These are phyloP conservation scores for human (Homo sapiens) DNA, from an alignment of 2,113 vertebrate genomes.

Conservation along the genomic window DNA sequence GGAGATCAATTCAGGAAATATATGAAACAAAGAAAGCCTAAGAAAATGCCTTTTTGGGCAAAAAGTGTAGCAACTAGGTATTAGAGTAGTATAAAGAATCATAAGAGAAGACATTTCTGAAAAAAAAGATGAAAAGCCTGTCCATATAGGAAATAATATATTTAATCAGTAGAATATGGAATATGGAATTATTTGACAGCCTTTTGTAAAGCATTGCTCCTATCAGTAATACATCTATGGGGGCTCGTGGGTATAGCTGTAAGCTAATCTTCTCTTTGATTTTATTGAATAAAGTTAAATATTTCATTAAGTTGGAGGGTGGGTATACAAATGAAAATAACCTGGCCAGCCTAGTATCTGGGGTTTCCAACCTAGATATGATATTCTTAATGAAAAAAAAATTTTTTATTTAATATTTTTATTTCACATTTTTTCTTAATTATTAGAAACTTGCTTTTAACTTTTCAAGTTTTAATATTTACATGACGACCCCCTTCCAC, in stretches of 20 bases:
- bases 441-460: neutral
- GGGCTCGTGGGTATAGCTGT: neutral
- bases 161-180: neutral
- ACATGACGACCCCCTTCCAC: too few species aligned
- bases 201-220: neutral
- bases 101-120: neutral
- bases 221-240: neutral
- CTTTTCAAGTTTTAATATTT: neutral
- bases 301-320: neutral
- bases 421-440: neutral
- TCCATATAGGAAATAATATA: neutral
- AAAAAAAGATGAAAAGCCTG: neutral
- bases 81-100: neutral
- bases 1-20: neutral
- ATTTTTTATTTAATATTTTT: neutral
- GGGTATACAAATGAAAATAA: neutral
- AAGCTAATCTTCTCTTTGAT: neutral
- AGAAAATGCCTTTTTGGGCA: neutral
- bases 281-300: neutral
- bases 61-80: neutral
- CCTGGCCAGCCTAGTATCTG: neutral
- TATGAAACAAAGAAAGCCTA: neutral
- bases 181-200: neutral
- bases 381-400: neutral
- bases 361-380: neutral